A percentile compares a stretch with the other conserved stretches of the same genome.
Evolutionary conservation across 37 sponge, comb jelly and placozoan species (phyloP).

Genomic region (Aphrocallistes beatrix): DNA sequence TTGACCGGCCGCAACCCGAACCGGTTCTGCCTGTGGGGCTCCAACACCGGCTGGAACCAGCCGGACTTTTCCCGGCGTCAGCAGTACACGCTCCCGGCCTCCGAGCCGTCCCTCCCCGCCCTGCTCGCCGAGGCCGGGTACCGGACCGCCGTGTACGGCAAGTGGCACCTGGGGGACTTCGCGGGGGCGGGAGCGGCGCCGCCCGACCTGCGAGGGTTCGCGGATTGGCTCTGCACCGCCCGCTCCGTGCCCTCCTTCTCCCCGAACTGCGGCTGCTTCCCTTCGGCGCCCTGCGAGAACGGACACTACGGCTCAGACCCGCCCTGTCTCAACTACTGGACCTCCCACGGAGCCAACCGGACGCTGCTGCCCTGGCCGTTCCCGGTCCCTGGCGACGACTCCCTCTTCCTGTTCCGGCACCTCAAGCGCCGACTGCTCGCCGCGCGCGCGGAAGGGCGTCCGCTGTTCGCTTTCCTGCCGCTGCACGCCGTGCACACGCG

Average conservation of each 20-base stretch:
- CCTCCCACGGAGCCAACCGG: not conserved
- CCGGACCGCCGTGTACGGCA: slow-evolving; percentile 22
- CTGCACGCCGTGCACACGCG: slow-evolving; percentile 41
- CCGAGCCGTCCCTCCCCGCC: slow-evolving; percentile 10
- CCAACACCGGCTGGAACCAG: slow-evolving; percentile 29
- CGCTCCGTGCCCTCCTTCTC: slow-evolving; percentile 45
- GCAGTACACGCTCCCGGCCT: slow-evolving; percentile 16
- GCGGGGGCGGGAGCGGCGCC: not conserved
- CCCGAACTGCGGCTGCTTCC: slow-evolving; percentile 58
- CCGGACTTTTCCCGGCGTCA: slow-evolving; percentile 13
- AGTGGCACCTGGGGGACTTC: slow-evolving; percentile 22
- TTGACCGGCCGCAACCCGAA: slow-evolving; percentile 59
- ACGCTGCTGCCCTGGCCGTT: not conserved
- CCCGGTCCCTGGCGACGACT: slow-evolving; percentile 34
- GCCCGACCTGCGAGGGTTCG: slow-evolving; percentile 45
- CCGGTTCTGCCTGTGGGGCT: slow-evolving; percentile 47
- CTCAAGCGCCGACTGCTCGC: not conserved
- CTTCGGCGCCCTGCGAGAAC: not conserved
- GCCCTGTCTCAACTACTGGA: slow-evolving; percentile 27
- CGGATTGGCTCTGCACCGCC: slow-evolving; percentile 44
- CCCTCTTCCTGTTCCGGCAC: slow-evolving; percentile 30
- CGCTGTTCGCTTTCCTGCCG: slow-evolving; percentile 47
- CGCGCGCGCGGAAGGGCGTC: not conserved
- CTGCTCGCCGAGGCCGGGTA: not conserved
- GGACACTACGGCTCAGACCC: slow-evolving; percentile 15